Evolutionary conservation across 2,888 invertebrate genomes (phyloP).

Genomic region (Gortyna flavago): DNA sequence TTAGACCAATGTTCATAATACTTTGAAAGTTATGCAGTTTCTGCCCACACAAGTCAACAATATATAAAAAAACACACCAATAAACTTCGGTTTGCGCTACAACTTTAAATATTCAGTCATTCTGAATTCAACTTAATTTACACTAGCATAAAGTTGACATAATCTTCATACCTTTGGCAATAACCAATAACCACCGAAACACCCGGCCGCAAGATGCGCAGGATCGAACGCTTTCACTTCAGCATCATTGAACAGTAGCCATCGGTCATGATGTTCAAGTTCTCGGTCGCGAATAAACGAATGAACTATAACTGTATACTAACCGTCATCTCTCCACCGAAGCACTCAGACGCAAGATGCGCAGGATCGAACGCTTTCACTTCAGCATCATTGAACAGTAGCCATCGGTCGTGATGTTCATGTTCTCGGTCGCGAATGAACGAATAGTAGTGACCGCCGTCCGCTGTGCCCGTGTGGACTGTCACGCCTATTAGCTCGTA

Average conservation of each 20-base stretch:
- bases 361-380: slow-evolving; percentile 98
- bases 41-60: not conserved
- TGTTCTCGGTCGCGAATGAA: slow-evolving; percentile 97
- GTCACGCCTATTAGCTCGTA: slow-evolving; percentile 98
- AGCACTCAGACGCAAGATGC: slow-evolving; percentile 98
- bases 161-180: not conserved
- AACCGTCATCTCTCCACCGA: slow-evolving; percentile 99
- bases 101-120: not conserved
- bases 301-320: slow-evolving; percentile 75
- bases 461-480: slow-evolving; percentile 99
- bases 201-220: slow-evolving; percentile 93
- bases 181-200: slow-evolving; percentile 92
- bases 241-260: slow-evolving; percentile 97
- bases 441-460: slow-evolving; percentile 99
- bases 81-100: not conserved
- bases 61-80: not conserved
- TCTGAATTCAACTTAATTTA: slow-evolving; percentile 2
- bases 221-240: slow-evolving; percentile 98
- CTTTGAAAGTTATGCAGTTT: not conserved
- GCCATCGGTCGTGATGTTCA: slow-evolving; percentile 95
- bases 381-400: slow-evolving; percentile 97
- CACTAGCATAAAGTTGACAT: not conserved
- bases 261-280: slow-evolving; percentile 94
- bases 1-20: not conserved
- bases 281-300: slow-evolving; percentile 97